phyloP scores from a whole-genome alignment of 2,797 vertebrate species.

The Myotis daubentonii region DNA sequence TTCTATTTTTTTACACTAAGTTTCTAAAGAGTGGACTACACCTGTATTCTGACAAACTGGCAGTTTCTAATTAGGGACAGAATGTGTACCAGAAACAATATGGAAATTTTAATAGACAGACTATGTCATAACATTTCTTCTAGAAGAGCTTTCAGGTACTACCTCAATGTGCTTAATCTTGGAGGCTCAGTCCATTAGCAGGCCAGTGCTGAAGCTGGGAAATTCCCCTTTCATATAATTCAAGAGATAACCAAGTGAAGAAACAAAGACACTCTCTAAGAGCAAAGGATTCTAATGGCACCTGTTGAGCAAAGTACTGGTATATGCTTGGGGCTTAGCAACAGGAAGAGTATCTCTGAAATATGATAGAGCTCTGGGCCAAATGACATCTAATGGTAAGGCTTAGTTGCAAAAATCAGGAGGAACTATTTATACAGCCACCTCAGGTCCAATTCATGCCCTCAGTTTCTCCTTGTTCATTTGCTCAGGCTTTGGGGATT shows the following conservation, averaged over 20 bases:
- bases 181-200: not conserved
- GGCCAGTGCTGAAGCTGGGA: not conserved
- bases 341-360: not conserved
- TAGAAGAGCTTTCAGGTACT: not conserved
- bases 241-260: not conserved
- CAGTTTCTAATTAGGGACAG: slow-evolving; percentile 40
- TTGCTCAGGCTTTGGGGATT: not conserved
- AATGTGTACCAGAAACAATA: not conserved
- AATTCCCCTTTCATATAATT: slow-evolving; percentile 21
- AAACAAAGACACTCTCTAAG: not conserved
- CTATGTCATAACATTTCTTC: slow-evolving; percentile 38
- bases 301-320: not conserved
- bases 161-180: not conserved
- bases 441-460: not conserved
- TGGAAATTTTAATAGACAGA: slow-evolving; percentile 19
- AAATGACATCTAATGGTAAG: not conserved
- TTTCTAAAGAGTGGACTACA: slow-evolving; percentile 44
- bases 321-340: not conserved
- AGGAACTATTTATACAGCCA: not conserved
- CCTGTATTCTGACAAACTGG: slow-evolving; percentile 49
- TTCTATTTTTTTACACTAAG: slow-evolving; percentile 18
- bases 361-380: not conserved
- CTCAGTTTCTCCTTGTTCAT: not conserved
- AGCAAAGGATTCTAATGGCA: not conserved
- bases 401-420: not conserved